phyloP scores from a whole-genome alignment of 1,140 invertebrate genomes.

The Zaprionus camerounensis region DNA sequence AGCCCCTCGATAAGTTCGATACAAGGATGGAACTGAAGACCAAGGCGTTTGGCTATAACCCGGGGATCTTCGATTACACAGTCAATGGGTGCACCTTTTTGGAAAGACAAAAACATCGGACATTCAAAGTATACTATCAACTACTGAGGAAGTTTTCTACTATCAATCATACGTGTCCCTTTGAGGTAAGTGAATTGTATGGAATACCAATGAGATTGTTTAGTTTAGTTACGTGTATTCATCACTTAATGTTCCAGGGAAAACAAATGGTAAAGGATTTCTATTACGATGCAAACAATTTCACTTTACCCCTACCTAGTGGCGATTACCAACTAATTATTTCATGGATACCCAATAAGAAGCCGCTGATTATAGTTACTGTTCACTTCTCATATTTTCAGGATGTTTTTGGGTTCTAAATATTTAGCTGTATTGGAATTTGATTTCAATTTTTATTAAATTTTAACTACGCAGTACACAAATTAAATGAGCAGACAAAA shows the following conservation, averaged over 20 bases:
- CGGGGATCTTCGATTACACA: slow-evolving; percentile 16
- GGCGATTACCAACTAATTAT: slow-evolving; percentile 24
- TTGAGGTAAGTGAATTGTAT: slow-evolving; percentile 7
- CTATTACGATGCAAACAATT: slow-evolving; percentile 1
- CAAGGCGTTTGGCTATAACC: slow-evolving; percentile 18
- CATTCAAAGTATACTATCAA: slow-evolving; percentile 10
- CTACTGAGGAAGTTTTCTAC: slow-evolving; percentile 14
- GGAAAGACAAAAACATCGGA: background rate
- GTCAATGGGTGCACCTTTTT: slow-evolving; percentile 37
- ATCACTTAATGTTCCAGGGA: background rate
- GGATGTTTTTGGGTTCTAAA: slow-evolving; percentile 6
- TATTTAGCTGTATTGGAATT: no score
- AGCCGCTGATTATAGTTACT: background rate
- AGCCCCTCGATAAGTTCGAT: slow-evolving; percentile 5
- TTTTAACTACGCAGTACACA: background rate
- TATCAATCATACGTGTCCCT: slow-evolving; percentile 43
- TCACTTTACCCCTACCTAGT: slow-evolving; percentile 20
- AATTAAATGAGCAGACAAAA: background rate
- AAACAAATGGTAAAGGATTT: slow-evolving; percentile 16
- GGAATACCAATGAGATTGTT: background rate
- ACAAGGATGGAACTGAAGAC: slow-evolving; percentile 11
- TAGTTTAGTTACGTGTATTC: background rate
- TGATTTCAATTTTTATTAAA: background rate
- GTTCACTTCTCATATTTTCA: slow-evolving; percentile 18
- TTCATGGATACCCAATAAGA: slow-evolving; percentile 8